A percentile compares a stretch with the other conserved stretches of the same genome.
Conservation (phyloP, 2,113 vertebrate genomes). For the Microtus ochrogaster region DNA sequence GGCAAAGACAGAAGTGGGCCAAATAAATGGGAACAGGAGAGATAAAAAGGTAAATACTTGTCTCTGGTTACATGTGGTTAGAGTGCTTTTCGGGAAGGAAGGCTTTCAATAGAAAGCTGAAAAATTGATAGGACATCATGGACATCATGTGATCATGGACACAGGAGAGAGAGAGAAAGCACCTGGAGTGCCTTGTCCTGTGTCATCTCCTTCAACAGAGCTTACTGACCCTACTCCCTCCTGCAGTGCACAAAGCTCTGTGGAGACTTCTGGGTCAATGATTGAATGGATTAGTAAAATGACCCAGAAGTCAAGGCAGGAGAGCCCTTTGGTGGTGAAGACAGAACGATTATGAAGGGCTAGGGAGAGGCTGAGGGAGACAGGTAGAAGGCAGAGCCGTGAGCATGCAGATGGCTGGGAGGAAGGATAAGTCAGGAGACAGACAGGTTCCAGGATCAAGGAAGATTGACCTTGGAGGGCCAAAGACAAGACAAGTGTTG, state of each 20-base stretch:
- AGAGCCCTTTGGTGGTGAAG: neutral
- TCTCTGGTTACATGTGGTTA: neutral
- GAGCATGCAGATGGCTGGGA: neutral
- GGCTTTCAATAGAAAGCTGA: neutral
- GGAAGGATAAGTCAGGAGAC: neutral
- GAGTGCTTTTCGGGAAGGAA: neutral
- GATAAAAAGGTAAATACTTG: neutral
- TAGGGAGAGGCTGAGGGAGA: neutral
- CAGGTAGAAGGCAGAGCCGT: neutral
- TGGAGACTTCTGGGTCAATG: no score
- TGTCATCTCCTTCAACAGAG: neutral
- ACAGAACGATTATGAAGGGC: neutral
- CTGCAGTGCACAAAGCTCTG: neutral
- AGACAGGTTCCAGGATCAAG: neutral
- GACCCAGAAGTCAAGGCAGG: neutral
- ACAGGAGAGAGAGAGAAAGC: neutral
- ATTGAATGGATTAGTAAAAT: neutral
- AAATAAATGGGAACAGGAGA: neutral
- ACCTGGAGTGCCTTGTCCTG: rapidly evolving
- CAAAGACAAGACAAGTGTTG: neutral
- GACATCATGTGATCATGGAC: neutral
- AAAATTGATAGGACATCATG: no score
- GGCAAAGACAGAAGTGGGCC: neutral
- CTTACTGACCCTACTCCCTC: neutral
- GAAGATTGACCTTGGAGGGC: neutral